Evolutionary conservation across 2,797 vertebrate genomes (phyloP).

Genomic region (Sebastes trivittatus): DNA sequence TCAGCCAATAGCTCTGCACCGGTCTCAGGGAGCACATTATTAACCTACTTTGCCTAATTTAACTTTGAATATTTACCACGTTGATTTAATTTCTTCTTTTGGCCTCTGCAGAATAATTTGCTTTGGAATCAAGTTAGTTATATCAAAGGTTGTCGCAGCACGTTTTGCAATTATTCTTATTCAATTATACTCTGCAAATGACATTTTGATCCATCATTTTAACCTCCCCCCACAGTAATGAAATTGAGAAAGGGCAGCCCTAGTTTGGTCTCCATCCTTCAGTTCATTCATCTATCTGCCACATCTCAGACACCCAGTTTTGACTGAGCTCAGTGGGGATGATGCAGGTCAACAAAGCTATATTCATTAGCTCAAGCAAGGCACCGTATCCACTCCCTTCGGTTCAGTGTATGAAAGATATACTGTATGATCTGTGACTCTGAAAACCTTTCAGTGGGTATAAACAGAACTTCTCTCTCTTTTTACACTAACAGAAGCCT

Average conservation of each 20-base stretch:
- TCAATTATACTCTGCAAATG: no score
- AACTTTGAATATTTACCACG: not conserved
- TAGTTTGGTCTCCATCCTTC: slow-evolving; percentile 14
- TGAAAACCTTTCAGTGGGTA: not conserved
- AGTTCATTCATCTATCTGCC: slow-evolving; percentile 37
- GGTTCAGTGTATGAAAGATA: not conserved
- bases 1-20: not conserved
- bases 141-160: slow-evolving; percentile 29
- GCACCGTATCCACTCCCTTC: not conserved
- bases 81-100: slow-evolving; percentile 1
- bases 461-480: not conserved
- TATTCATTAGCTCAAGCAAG: slow-evolving; percentile 21
- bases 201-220: slow-evolving; percentile 37
- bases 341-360: slow-evolving; percentile 33
- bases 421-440: not conserved
- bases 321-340: slow-evolving; percentile 15
- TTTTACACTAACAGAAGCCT: not conserved
- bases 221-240: not conserved
- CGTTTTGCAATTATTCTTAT: slow-evolving; percentile 11
- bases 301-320: slow-evolving; percentile 21
- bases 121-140: slow-evolving; percentile 1
- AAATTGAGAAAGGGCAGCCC: slow-evolving; percentile 23
- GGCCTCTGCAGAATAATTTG: slow-evolving; percentile 6
- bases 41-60: not conserved
- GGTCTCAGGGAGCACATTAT: not conserved